phyloP scores from a whole-genome alignment of 2,888 invertebrate species.

The Scrobipalpa atriplicella region DNA sequence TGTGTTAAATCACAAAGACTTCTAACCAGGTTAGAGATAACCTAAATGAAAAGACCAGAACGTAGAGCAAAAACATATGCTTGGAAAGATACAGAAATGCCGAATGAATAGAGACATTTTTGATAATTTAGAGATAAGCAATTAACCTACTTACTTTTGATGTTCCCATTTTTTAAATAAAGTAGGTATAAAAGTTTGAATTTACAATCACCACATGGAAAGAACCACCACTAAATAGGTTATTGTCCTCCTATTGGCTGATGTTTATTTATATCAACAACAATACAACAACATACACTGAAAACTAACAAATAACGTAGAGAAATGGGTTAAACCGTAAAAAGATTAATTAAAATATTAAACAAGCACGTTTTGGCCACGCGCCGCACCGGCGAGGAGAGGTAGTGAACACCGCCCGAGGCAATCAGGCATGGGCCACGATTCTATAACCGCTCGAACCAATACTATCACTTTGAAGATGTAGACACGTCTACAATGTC shows the following conservation, averaged over 20 bases:
- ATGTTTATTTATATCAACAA: constrained; percentile 29
- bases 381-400: constrained; percentile 30
- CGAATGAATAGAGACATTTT: constrained; percentile 20
- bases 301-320: constrained; percentile 40
- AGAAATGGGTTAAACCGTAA: constrained; percentile 7
- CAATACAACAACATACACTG: constrained; percentile 29
- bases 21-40: constrained; percentile 15
- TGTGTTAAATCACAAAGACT: neutral
- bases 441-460: constrained; percentile 29
- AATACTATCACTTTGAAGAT: constrained; percentile 36
- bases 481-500: constrained; percentile 45
- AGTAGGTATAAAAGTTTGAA: constrained; percentile 32
- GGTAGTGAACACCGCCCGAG: constrained; percentile 33
- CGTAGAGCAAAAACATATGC: constrained; percentile 17
- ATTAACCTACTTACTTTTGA: constrained; percentile 58
- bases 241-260: constrained; percentile 55
- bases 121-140: constrained; percentile 46
- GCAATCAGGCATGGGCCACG: constrained; percentile 36
- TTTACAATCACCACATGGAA: constrained; percentile 40
- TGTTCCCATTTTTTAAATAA: constrained; percentile 48
- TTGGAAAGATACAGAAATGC: constrained; percentile 22
- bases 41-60: constrained; percentile 12
- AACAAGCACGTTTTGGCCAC: constrained; percentile 31
- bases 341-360: constrained; percentile 5
- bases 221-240: constrained; percentile 45